Evolutionary conservation across 2,888 invertebrate genomes (phyloP), one percentile per base, ranked within the genome.

Genomic region (Subacronicta megacephala): DNA sequence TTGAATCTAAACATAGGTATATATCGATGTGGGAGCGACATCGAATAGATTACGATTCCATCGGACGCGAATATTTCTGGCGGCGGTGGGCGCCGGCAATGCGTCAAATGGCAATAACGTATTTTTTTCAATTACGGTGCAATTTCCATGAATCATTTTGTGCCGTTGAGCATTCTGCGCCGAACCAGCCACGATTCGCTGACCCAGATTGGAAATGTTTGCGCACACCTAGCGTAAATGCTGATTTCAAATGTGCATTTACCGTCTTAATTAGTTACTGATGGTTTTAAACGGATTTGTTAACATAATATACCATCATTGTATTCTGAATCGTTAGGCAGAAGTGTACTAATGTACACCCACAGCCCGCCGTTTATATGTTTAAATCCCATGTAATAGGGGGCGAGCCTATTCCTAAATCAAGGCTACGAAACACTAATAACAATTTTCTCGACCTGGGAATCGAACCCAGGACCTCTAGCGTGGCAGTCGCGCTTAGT

Each of bases 101-200:
- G 86, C 89, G 87, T 91, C 92, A 91, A 89, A 88, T 81, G 82
- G 89, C 89, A 89, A 92, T 90, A 91, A 90, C 88, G 90, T 92
- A 90, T 92, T 90, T 92, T 91, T 92, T 92, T 90, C 91, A 92
- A 92, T 92, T 92, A 91, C 91, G 77, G 80, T 85, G 88, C 92
- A 91, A 92, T 91, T 89, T 89, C 87, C 90, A 91, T 92, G 90
- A 90, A 90, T 92, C 91, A 92, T 89, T 85, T 88, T 83, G 84
- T 85, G 78, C 84, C 85, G 82, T 70, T 78, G 87, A 87, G 84
- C 85, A 84, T 84, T 84, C 84, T 80, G 75, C 75, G 76, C 81
- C 75, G 77, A 76, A 77, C 79, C 75, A 77, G 78, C 70, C 78
- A 76, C 82, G 79, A 81, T 74, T 77, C 77, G 76, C 73, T 84